Evolutionary conservation across 2,797 vertebrate species (phyloP).

Genomic region (Tapirus indicus): DNA sequence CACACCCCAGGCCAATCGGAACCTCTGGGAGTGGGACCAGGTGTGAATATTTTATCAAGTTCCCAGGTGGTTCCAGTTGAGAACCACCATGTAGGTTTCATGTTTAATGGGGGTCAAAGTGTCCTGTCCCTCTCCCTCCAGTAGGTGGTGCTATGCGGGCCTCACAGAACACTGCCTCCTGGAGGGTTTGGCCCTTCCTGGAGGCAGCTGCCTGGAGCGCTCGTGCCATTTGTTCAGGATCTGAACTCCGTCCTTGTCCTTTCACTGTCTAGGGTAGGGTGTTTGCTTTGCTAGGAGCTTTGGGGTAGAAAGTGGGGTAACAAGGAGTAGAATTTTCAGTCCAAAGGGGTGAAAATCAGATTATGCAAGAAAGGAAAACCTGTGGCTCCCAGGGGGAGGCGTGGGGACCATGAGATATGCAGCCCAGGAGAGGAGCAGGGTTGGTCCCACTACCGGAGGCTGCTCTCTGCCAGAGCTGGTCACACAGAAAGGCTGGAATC

Average conservation of each 20-base stretch:
- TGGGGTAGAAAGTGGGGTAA: neutral
- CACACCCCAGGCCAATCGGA: neutral
- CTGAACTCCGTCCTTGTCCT: neutral
- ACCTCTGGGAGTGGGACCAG: neutral
- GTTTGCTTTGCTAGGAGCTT: neutral
- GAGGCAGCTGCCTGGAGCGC: neutral
- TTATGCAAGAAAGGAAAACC: neutral
- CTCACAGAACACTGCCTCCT: neutral
- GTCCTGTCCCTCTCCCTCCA: neutral
- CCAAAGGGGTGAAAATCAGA: neutral
- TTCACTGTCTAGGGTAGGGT: neutral
- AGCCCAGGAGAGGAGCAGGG: neutral
- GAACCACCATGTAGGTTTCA: neutral
- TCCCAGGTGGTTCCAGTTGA: neutral
- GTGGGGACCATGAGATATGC: neutral
- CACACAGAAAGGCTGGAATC: neutral
- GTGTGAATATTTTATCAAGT: neutral
- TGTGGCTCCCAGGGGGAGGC: neutral
- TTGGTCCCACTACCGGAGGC: neutral
- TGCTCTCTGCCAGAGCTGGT: neutral
- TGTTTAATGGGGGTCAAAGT: neutral
- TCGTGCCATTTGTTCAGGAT: neutral
- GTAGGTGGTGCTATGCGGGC: neutral
- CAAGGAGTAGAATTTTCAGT: neutral
- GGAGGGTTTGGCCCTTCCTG: neutral